These are phyloP conservation scores for Pheosia tremula DNA, from an alignment of 2,888 invertebrate species.

Conservation along the genomic window DNA sequence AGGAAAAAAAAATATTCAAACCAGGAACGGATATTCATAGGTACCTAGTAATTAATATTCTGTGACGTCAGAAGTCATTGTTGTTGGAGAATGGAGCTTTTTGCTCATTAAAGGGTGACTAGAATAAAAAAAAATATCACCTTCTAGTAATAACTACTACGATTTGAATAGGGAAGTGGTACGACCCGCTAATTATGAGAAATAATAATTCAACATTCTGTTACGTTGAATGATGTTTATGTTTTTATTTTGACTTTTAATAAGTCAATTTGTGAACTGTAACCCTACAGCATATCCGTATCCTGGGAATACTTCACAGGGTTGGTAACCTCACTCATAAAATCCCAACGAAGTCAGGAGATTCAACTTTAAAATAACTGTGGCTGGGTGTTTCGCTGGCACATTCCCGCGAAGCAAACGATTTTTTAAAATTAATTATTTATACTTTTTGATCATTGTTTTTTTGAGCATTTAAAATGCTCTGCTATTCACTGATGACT, in stretches of 20 bases:
- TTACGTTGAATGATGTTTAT: no score
- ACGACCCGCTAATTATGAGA: no score
- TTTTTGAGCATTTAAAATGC: background rate
- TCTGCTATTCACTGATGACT: background rate
- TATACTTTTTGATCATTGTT: slow-evolving; percentile 1
- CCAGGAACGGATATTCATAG: slow-evolving; percentile 33
- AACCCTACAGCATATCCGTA: background rate
- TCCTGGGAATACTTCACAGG: background rate
- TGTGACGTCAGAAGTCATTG: slow-evolving; percentile 33
- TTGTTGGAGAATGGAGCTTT: slow-evolving; percentile 37
- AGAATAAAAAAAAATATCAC: no score
- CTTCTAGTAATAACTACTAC: no score
- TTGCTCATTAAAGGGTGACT: slow-evolving; percentile 37
- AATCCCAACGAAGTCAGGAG: slow-evolving; percentile 26
- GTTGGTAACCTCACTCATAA: slow-evolving; percentile 14
- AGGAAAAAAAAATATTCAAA: slow-evolving; percentile 42
- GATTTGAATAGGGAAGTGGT: no score
- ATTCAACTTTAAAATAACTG: slow-evolving; percentile 50
- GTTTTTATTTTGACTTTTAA: no score
- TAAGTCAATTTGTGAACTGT: no score
- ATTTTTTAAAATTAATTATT: slow-evolving; percentile 16
- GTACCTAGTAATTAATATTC: slow-evolving; percentile 43
- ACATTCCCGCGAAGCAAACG: slow-evolving; percentile 38
- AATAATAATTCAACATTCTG: no score
- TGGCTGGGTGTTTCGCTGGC: slow-evolving; percentile 30